Base-by-base conservation (phyloP, 2,888 invertebrate species). In the Polydrusus pterygomalis region DNA sequence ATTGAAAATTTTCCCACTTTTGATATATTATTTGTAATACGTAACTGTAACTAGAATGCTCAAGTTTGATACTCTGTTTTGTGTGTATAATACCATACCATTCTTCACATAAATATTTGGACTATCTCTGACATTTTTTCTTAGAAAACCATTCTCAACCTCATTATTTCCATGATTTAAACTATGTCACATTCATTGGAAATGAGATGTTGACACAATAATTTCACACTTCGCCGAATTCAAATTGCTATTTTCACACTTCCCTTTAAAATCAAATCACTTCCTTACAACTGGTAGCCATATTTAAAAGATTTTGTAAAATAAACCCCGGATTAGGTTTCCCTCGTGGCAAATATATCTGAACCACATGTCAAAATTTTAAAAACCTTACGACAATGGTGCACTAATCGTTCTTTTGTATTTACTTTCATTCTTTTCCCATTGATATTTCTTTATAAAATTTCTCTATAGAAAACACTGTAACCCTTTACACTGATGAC, bases 341-440 rank as follows among this genome's bases (percentile, higher is more conserved):
- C 67, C 40, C 34, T 47, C 34, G 60, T 43, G 34, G 60, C 60
- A 47, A 43, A 65, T 58, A 71, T 25, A 67, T 62, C 18, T 51
- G 43, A 38, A 60, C 79, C 75, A 77, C 77, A 79, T 80, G 80
- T 81, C 80, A 80, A 74, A 79, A 74, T 68, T 72, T 67, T 60
- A 71, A 77, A 74, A 77, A 77, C 70, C 72, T 34, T 45, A 56
- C 58, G 49, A 81, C 80, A 81, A 81, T 80, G 51, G 75, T 34
- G 9, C 58, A 74, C 81, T 80, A 81, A 81, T 80, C 81, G 80
- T 77, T 80, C 80, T 79, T 74, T 81, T 81, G 67, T 68, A 49
- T 45, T 47, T 54, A 60, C 34, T 34, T 70, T 60, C 34, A 25
- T 51, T 51, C 54, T 30, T 56, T 38, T 17, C 43, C 65, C 72